Evolutionary conservation across 2,888 invertebrate species (phyloP).

Genomic region (Urechis unicinctus): DNA sequence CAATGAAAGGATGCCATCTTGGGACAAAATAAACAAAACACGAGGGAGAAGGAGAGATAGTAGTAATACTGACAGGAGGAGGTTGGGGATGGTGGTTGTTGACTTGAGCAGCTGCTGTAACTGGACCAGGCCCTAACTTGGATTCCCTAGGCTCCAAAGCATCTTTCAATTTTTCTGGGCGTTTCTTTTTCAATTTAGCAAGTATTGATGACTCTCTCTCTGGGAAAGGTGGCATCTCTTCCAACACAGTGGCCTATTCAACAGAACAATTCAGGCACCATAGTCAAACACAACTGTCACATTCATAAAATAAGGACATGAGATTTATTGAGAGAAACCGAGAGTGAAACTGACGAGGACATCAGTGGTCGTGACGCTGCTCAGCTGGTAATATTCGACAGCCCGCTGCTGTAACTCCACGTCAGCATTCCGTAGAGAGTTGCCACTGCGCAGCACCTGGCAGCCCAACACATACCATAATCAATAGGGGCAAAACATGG

Average conservation of each 20-base stretch:
- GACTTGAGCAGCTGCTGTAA: not conserved
- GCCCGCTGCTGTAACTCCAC: conserved; percentile 97
- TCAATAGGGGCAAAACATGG: not conserved
- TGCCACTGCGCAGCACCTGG: conserved; percentile 57
- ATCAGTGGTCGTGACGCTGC: conserved; percentile 92
- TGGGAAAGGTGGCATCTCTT: conserved; percentile 99
- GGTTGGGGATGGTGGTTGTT: not conserved
- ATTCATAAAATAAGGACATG: not conserved
- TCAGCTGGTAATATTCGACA: conserved; percentile 93
- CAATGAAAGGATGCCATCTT: not conserved
- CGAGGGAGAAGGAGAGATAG: no score
- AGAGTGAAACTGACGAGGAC: conserved; percentile 62
- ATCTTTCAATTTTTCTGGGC: conserved; percentile 17
- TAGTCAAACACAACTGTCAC: not conserved
- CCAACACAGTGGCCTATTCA: conserved; percentile 80
- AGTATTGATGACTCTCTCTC: conserved; percentile 96
- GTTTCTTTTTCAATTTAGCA: conserved; percentile 96
- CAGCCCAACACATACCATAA: not conserved
- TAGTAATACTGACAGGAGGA: not conserved
- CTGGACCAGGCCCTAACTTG: conserved; percentile 2
- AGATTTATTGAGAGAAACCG: not conserved
- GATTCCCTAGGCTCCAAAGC: conserved; percentile 4
- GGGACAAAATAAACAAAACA: not conserved
- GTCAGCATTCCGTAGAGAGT: conserved; percentile 93
- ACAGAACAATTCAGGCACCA: not conserved